These are phyloP conservation scores for Polia nebulosa DNA, from an alignment of 2,888 invertebrate genomes.

Conservation along the genomic window DNA sequence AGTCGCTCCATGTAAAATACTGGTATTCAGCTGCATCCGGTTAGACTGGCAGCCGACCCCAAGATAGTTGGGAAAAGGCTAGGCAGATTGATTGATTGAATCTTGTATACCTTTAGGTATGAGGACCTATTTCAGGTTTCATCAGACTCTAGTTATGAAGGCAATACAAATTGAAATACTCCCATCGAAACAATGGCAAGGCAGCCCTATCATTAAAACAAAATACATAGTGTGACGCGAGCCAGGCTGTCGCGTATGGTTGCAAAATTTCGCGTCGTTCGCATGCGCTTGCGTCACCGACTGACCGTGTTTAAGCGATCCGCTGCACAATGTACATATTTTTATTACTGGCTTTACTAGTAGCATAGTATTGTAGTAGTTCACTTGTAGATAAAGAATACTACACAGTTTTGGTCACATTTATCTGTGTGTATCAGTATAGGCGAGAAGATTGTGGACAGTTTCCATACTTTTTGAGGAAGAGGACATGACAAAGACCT, in stretches of 20 bases:
- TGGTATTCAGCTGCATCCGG: too few species aligned
- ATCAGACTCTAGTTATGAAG: neutral
- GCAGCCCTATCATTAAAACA: conserved; percentile 42
- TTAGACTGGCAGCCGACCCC: too few species aligned
- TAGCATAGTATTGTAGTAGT: conserved; percentile 19
- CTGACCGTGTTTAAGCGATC: conserved; percentile 45
- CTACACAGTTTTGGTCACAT: neutral
- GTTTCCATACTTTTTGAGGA: neutral
- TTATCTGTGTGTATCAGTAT: neutral
- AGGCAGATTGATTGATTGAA: too few species aligned
- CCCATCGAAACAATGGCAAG: neutral
- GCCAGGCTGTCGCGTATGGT: conserved; percentile 38
- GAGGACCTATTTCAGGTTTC: neutral
- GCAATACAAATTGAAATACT: neutral
- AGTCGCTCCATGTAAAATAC: too few species aligned
- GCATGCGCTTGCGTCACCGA: conserved; percentile 48
- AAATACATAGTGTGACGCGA: conserved; percentile 12
- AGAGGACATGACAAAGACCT: neutral
- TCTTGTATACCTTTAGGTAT: too few species aligned
- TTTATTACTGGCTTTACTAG: conserved; percentile 35
- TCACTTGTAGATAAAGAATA: conserved; percentile 8
- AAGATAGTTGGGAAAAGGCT: too few species aligned
- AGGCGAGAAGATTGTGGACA: neutral
- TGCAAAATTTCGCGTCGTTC: conserved; percentile 60
- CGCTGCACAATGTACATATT: conserved; percentile 50